These are phyloP conservation scores for Helicolenus hilgendorfi DNA, from an alignment of 2,797 vertebrate genomes.

Conservation along the genomic window DNA sequence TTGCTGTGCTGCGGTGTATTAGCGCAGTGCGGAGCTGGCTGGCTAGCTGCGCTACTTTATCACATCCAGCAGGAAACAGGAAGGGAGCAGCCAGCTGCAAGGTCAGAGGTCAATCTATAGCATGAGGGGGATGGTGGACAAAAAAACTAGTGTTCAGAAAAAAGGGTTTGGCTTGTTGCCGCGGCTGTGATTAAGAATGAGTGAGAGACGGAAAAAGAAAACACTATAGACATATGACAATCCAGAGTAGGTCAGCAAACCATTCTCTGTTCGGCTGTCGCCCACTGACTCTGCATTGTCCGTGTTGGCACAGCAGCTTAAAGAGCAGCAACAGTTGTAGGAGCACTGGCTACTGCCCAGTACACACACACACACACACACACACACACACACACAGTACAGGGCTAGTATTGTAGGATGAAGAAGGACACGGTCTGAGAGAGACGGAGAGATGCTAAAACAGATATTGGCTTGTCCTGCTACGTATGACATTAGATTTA, in stretches of 20 bases:
- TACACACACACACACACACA: slow-evolving; percentile 2
- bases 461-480: slow-evolving; percentile 16
- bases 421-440: slow-evolving; percentile 12
- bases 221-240: background rate
- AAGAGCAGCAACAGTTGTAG: slow-evolving; percentile 59
- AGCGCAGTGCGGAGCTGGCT: slow-evolving; percentile 54
- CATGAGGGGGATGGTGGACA: slow-evolving; percentile 77
- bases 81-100: slow-evolving; percentile 89
- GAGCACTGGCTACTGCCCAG: slow-evolving; percentile 37
- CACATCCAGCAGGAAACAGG: slow-evolving; percentile 90
- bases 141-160: slow-evolving; percentile 68
- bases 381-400: slow-evolving; percentile 9
- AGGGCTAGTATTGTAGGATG: slow-evolving; percentile 57
- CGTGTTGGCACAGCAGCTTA: slow-evolving; percentile 44
- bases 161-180: slow-evolving; percentile 60
- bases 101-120: slow-evolving; percentile 87
- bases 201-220: slow-evolving; percentile 17
- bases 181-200: slow-evolving; percentile 8
- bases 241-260: slow-evolving; percentile 24
- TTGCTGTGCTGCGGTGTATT: slow-evolving; percentile 67
- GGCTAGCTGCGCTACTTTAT: slow-evolving; percentile 82
- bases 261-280: background rate
- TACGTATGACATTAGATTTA: background rate
- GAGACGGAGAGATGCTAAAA: slow-evolving; percentile 14
- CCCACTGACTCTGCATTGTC: slow-evolving; percentile 42